Percentiles rank a stretch among this genome's conserved stretches.
Conservation (phyloP, 2,888 invertebrate genomes). For the Ectropis crepuscularia region DNA sequence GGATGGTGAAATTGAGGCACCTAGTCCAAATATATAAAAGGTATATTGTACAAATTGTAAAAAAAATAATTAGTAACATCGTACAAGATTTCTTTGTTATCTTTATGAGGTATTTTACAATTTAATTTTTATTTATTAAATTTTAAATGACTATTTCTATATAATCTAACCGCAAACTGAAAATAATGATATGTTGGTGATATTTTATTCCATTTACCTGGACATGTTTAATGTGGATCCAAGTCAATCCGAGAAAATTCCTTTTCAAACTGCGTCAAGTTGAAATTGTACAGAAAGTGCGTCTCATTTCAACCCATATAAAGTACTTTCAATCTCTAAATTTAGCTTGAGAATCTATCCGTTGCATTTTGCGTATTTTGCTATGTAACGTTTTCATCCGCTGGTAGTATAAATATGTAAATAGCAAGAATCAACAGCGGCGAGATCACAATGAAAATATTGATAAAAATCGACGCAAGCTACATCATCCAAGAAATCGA, state of each 20-base stretch:
- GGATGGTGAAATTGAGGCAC: slow-evolving; percentile 37
- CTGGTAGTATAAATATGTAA: slow-evolving; percentile 6
- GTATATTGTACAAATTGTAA: neutral
- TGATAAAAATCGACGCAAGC: neutral
- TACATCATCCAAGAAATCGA: slow-evolving; percentile 9
- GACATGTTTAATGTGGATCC: slow-evolving; percentile 33
- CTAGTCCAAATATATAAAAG: slow-evolving; percentile 19
- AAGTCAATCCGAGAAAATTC: slow-evolving; percentile 21
- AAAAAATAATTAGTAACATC: slow-evolving; percentile 9
- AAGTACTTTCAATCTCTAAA: slow-evolving; percentile 48
- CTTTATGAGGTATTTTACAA: no score
- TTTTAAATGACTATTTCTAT: neutral
- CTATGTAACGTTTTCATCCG: slow-evolving; percentile 9
- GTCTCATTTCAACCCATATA: slow-evolving; percentile 51
- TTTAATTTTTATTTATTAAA: neutral
- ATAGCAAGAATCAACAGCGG: neutral
- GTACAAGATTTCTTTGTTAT: no score
- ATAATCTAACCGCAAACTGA: neutral
- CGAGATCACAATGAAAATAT: neutral
- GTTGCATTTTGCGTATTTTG: slow-evolving; percentile 44
- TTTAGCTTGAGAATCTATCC: slow-evolving; percentile 49
- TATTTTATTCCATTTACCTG: slow-evolving; percentile 33
- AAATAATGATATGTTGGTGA: neutral
- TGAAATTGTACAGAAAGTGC: slow-evolving; percentile 48
- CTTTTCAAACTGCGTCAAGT: slow-evolving; percentile 41